Conservation (phyloP, 2,888 invertebrate species). For the Nymphalis urticae region DNA sequence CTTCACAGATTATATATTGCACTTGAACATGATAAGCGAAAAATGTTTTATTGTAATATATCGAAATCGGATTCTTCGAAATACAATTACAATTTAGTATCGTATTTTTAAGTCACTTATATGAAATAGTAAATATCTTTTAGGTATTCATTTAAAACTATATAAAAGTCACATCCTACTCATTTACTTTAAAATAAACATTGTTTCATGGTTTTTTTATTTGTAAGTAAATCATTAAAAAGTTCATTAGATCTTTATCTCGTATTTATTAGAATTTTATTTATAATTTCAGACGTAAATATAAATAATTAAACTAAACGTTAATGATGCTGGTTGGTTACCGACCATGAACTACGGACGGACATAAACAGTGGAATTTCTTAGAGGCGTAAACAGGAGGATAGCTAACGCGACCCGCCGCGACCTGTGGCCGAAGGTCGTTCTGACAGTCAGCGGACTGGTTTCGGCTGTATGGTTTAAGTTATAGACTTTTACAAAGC, state of each 20-base stretch:
- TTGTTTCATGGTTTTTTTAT: too few relatives aligned
- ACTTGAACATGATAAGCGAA: slow-evolving; percentile 19
- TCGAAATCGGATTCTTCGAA: slow-evolving; percentile 6
- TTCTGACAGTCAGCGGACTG: slow-evolving; percentile 30
- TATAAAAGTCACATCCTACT: too few relatives aligned
- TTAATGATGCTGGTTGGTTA: neutral
- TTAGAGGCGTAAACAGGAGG: slow-evolving; percentile 51
- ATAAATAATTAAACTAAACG: neutral
- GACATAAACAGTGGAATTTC: slow-evolving; percentile 35
- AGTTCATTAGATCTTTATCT: too few relatives aligned
- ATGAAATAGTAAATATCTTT: too few relatives aligned
- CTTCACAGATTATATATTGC: slow-evolving; percentile 26
- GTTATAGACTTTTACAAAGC: slow-evolving; percentile 17
- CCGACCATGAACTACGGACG: slow-evolving; percentile 39
- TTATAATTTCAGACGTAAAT: neutral
- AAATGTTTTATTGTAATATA: slow-evolving; percentile 14
- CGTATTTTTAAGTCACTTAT: neutral
- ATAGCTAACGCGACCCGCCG: slow-evolving; percentile 49
- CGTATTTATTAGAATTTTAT: too few relatives aligned
- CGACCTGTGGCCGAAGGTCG: slow-evolving; percentile 56
- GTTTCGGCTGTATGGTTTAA: slow-evolving; percentile 34
- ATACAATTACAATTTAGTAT: slow-evolving; percentile 7
- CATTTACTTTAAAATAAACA: too few relatives aligned
- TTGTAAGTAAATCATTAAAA: too few relatives aligned
- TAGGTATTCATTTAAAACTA: too few relatives aligned